phyloP scores from a whole-genome alignment of 2,888 invertebrate genomes.

The Himalopsyche anomala region DNA sequence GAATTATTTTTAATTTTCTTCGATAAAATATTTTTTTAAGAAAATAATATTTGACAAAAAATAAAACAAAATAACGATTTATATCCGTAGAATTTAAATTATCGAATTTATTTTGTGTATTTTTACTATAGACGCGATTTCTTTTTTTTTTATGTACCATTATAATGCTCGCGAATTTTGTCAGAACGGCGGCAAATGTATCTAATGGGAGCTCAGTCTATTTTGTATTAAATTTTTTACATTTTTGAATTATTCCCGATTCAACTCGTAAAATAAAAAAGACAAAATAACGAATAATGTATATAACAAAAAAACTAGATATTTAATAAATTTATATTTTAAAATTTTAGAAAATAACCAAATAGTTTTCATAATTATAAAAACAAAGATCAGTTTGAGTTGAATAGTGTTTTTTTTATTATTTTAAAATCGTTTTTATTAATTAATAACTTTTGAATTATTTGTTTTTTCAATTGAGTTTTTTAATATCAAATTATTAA shows the following conservation, averaged over 20 bases:
- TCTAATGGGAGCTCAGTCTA: background rate
- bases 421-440: no score
- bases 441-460: no score
- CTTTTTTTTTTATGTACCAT: background rate
- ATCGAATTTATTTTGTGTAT: slow-evolving; percentile 11
- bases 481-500: no score
- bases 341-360: no score
- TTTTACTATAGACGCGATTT: background rate
- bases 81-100: background rate
- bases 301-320: background rate
- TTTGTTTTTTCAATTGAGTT: no score
- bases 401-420: no score
- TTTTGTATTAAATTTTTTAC: slow-evolving; percentile 8
- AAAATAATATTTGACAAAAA: background rate
- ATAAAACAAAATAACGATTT: background rate
- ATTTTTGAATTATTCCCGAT: background rate
- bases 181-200: background rate
- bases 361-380: no score
- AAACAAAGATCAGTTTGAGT: no score
- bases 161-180: background rate
- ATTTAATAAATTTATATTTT: no score
- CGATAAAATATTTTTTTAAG: background rate
- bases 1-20: slow-evolving; percentile 1
- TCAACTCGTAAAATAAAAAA: background rate
- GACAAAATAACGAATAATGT: background rate